Evolutionary conservation across 2,888 invertebrate genomes (phyloP), one percentile per base, ranked within the genome.

Genomic region (Cremastinae sp.): DNA sequence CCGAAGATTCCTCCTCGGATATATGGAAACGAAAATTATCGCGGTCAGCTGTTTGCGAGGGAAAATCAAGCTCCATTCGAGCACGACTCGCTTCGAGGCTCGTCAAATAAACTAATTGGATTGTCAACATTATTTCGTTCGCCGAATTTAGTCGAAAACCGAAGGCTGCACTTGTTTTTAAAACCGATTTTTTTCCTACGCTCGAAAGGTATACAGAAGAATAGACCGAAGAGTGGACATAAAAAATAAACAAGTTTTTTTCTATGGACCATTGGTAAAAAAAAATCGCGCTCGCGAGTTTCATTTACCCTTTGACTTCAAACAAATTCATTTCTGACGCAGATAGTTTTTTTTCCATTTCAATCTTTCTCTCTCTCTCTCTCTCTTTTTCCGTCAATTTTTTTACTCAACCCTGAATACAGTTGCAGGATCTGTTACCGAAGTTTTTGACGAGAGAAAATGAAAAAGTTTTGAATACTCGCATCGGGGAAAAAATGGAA

Each of bases 221-320:
- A 56, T 56, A n/a, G 56, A 68, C 22, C 10, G 22, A 51, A 59
- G 22, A 47, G 55, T 8, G 58, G 12, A 58, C 39, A 58, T 39
- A 37, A 68, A 68, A 61, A 28, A 39, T 18, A 59, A 49, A 43
- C 16, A 14, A 68, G 35, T n/a, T 16, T 43, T 53, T 14, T n/a
- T 20, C 12, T 10, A n/a, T 43, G 39, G 18, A 56, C 39, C 9
- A 8, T 12, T 49, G 53, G 37, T 55, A 55, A 43, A 56, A 10
- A 20, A 51, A 66, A 66, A 55, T 9, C 55, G 28, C 35, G 16
- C n/a, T 7, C 18, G 20, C 20, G 47, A 41, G 41, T 41, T 61
- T 47, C 47, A 35, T 61, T 69, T 53, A 74, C 68, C 14, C 62
- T 69, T 69, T 69, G 58, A 74, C 62, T 51, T 69, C 62, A 68